Base-by-base conservation (phyloP, 2,797 vertebrate species). In the Rachycentron canadum region DNA sequence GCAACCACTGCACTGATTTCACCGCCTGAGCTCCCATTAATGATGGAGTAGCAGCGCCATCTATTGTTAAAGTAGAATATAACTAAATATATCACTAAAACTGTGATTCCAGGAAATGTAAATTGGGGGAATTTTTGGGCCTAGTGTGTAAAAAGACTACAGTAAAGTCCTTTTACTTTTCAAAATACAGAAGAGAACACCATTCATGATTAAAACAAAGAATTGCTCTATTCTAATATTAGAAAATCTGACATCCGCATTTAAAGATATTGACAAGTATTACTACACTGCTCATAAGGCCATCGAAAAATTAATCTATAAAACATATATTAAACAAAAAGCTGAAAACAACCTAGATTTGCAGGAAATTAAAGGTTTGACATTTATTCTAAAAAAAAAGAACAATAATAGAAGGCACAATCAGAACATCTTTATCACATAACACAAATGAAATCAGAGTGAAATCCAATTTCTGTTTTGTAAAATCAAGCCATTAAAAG, bases 41-140 rank as follows among this genome's bases (percentile, higher is more conserved):
- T 23, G 53, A 67, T 84, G 68, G 87, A 70, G 52, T 68, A 85
- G 70, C 74, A 84, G 78, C 81, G 14, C 79, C 91, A 83, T 40
- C 90, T 85, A 45, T 11, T 85, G 90, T 49, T 61, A 5, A 65
- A 50, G 62, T 9, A 16, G 28, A 30, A 32, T n/a, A n/a, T n/a
- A n/a, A n/a, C n/a, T n/a, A n/a, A n/a, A n/a, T n/a, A 57, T 40
- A 63, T 2, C 21, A 14, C 17, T 19, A 21, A 14, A 21, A 50
- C 21, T 28, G 10, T 17, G 5, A 60, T 1, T 11, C 25, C n/a
- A 45, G 52, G 28, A 73, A 40, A 67, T 62, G 19, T 58, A 53
- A 68, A 60, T 53, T 43, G 7, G 9, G 26, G 56, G 28, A 71
- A 57, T 26, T 23, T 14, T n/a, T 55, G 17, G 52, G 43, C 14